Evolutionary conservation across 1,140 invertebrate genomes (phyloP).

Genomic region (Venturia canescens): DNA sequence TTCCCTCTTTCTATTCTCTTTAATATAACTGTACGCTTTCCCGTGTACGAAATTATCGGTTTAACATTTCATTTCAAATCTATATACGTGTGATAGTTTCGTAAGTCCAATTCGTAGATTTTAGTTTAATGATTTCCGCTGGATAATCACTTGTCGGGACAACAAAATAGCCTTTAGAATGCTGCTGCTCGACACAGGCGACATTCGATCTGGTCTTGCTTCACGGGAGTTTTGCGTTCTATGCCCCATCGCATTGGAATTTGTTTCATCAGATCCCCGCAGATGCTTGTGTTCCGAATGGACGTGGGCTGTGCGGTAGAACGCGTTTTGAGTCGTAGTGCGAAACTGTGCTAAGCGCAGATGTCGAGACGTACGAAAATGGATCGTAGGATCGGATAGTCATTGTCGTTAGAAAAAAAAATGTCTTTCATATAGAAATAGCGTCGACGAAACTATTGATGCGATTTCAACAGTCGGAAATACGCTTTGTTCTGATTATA

Average conservation of each 20-base stretch:
- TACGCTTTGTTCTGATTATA: too few relatives aligned
- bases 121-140: conserved; percentile 73
- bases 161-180: conserved; percentile 61
- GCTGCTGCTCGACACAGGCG: conserved; percentile 53
- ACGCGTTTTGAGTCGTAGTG: not conserved
- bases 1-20: not conserved
- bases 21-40: conserved; percentile 54
- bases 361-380: not conserved
- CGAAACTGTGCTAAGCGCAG: not conserved
- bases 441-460: too few relatives aligned
- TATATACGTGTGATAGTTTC: not conserved
- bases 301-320: conserved; percentile 4
- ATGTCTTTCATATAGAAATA: too few relatives aligned
- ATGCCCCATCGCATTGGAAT: not conserved
- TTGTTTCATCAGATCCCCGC: conserved; percentile 59
- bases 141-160: conserved; percentile 63
- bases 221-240: not conserved
- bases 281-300: conserved; percentile 55
- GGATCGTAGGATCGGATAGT: not conserved
- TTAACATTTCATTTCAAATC: not conserved
- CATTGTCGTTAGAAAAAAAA: too few relatives aligned
- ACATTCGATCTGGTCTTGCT: not conserved
- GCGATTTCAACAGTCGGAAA: too few relatives aligned
- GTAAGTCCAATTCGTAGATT: conserved; percentile 61
- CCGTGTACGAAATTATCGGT: not conserved